These are phyloP conservation scores for Parus major DNA, from an alignment of 2,113 vertebrate species.

Conservation along the genomic window DNA sequence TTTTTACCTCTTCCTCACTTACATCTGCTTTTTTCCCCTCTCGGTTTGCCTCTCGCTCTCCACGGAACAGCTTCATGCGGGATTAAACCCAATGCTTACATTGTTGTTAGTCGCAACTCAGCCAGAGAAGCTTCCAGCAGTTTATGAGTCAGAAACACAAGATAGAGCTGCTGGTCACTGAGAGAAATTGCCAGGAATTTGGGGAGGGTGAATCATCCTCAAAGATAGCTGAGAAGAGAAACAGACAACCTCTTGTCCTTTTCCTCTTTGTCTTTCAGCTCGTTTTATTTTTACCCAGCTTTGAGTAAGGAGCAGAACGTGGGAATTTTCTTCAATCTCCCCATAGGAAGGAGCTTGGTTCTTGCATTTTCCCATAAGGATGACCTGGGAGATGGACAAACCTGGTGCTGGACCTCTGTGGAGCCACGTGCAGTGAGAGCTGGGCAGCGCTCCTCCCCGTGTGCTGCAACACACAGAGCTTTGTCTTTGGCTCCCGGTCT, in stretches of 20 bases:
- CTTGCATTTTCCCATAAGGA: neutral
- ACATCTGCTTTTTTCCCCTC: neutral
- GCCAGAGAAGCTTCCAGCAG: neutral
- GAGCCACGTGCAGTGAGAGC: rapidly evolving
- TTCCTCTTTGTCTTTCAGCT: neutral
- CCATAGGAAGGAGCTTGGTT: neutral
- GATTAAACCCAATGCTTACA: neutral
- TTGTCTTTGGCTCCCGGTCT: neutral
- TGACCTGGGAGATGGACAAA: neutral
- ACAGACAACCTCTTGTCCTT: neutral
- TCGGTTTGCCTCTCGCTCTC: neutral
- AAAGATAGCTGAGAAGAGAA: neutral
- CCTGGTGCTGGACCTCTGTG: neutral
- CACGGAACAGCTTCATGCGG: neutral
- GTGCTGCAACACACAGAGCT: neutral
- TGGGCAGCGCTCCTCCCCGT: neutral
- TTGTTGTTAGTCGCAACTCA: neutral
- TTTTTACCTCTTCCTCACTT: neutral
- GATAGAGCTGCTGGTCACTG: neutral
- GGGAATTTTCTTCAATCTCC: neutral
- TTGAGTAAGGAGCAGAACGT: neutral
- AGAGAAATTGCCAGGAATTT: neutral
- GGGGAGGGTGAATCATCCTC: constrained; percentile 1
- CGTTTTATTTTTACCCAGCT: neutral
- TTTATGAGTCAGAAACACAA: constrained; percentile 20